These are phyloP conservation scores for Drosophila austrosaltans DNA, from an alignment of 2,888 invertebrate genomes.

Conservation along the genomic window DNA sequence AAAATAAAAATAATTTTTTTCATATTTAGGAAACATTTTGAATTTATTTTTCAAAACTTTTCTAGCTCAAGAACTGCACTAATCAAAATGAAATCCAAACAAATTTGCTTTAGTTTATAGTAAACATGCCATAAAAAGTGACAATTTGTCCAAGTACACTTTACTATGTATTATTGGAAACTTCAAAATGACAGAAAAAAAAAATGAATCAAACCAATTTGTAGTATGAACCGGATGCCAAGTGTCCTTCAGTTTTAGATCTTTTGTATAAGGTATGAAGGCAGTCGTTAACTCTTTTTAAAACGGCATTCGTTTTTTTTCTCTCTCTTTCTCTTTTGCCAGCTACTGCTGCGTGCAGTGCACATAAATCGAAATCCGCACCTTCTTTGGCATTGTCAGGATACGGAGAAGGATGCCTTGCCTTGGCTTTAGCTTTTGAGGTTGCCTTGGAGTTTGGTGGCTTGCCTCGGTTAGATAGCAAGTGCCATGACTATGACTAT, in stretches of 20 bases:
- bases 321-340: neutral
- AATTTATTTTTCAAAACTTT: too few relatives aligned
- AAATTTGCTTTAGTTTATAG: neutral
- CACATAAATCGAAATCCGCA: constrained; percentile 79
- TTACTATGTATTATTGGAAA: too few relatives aligned
- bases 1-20: too few relatives aligned
- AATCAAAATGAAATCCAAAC: neutral
- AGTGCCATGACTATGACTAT: constrained; percentile 72
- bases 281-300: constrained; percentile 8
- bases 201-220: neutral
- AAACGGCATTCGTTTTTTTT: constrained; percentile 11
- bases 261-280: neutral
- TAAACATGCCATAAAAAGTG: neutral
- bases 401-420: constrained; percentile 53
- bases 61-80: neutral
- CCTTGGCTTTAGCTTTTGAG: constrained; percentile 29
- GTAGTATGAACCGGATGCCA: neutral
- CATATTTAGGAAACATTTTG: too few relatives aligned
- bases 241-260: neutral
- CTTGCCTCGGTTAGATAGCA: constrained; percentile 71
- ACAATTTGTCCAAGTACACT: neutral
- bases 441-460: constrained; percentile 43
- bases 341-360: constrained; percentile 67
- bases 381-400: constrained; percentile 75
- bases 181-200: neutral